Conservation (phyloP, 2,113 vertebrate genomes). For the Eulemur rufifrons region DNA sequence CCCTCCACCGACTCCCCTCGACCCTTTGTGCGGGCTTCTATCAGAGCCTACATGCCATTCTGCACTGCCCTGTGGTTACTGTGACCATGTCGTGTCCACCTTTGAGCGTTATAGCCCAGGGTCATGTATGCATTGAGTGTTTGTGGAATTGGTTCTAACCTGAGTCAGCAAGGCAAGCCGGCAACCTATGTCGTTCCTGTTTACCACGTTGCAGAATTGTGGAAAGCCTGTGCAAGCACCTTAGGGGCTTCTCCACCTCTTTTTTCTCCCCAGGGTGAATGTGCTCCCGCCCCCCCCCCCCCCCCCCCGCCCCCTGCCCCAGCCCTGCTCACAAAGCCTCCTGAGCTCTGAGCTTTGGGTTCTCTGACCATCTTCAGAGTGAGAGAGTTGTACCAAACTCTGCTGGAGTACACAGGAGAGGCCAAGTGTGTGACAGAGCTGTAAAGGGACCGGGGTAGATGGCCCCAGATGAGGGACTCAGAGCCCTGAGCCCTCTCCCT, state of each 20-base stretch:
- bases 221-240: not conserved
- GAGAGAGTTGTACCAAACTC: not conserved
- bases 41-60: not conserved
- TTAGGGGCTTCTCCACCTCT: not conserved
- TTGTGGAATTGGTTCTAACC: not conserved
- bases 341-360: not conserved
- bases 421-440: not conserved
- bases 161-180: not conserved
- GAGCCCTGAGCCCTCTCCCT: no score
- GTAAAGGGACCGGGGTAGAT: not conserved
- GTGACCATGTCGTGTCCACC: not conserved
- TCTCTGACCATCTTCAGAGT: not conserved
- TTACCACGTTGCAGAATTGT: not conserved
- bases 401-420: not conserved
- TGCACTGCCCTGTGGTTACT: not conserved
- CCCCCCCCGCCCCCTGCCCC: no score
- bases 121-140: not conserved
- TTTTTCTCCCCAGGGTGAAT: not conserved
- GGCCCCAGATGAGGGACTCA: not conserved
- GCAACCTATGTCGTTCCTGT: not conserved
- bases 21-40: not conserved
- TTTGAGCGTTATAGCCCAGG: not conserved
- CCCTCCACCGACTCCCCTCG: accelerated
- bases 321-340: not conserved
- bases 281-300: no score